Evolutionary conservation across 2,797 vertebrate genomes (phyloP), one percentile per base, ranked within the genome.

Genomic region (Hephaestus fuliginosus): DNA sequence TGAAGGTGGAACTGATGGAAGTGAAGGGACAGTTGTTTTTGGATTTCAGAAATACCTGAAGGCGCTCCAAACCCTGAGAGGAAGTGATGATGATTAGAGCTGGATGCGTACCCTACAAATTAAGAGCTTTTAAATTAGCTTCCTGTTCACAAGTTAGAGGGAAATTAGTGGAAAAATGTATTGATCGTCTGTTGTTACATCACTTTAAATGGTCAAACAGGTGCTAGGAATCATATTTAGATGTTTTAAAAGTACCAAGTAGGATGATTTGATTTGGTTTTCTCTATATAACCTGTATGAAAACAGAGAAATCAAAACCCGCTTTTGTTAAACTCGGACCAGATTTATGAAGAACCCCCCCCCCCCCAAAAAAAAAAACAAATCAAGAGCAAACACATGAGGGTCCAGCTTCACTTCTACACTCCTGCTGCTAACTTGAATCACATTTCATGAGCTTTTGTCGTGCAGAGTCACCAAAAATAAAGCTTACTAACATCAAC

Each of bases 81-180:
- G 3, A 8, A 52, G 62, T 41, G 44, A 5, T 18, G 63, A 55
- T 25, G 18, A 61, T 44, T 44, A 11, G 4, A 1, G 33, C 14
- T 7, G 11, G 28, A 22, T n/a, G 2, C 18, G 49, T 0, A 53
- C 36, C 46, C 13, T 11, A 28, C 18, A 55, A 44, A 51, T 1
- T 20, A 43, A 55, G n/a, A 2, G 13, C 1, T 30, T 12, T 1
- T n/a, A 0, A 12, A 1, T 11, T 18, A 17, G 14, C 1, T 46
- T 55, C 39, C 9, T 11, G 3, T 18, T 41, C 60, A 41, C 6
- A 33, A 33, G 20, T 60, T 58, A 20, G 17, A 2, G 17, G 30
- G 10, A 17, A 5, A 33, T 7, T 22, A 28, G 4, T 4, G n/a
- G 7, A 57, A 36, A 36, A 36, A 53, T 33, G 5, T 4, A 3